Evolutionary conservation across 2,113 vertebrate genomes (phyloP), one percentile per base, ranked within the genome.

Genomic region (Pitta sordida): DNA sequence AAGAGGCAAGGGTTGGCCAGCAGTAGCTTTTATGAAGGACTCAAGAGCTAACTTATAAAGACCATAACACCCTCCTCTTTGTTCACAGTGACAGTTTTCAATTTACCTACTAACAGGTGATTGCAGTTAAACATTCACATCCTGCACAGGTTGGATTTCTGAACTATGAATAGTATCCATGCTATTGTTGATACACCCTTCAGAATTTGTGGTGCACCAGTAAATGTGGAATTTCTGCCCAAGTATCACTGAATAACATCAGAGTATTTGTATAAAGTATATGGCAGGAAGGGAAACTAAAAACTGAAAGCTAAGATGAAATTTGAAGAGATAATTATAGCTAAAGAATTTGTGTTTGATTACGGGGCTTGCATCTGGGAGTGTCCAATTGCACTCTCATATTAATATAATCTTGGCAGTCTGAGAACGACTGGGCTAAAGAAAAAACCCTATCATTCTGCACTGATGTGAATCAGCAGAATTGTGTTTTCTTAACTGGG

Each of bases 401-500:
- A 88, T 94, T 91, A 91, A 88, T 83, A 93, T 53, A 90, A 27
- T 86, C 90, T 83, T 83, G 71, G 71, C 82, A 83, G 78, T 88
- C 69, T 81, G 83, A 95, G 87, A 90, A 87, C 64, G 1, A 90
- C 67, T 67, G 79, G 69, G 76, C 83, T 74, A 68, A 83, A 93
- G 85, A 86, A 87, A 95, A 83, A 94, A 30, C n/a, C 11, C 92
- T 86, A 91, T 65, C 84, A 83, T 94, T 95, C 81, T 95, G 86
- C 68, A 92, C 71, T 95, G 85, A 91, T 96, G 95, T 96, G 97
- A 97, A 94, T 97, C 96, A 97, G 97, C 97, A 97, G 43, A 93
- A 96, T 88, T 87, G 69, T 89, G 71, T 93, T 90, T 87, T 96
- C 95, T 93, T 74, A 92, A 93, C 83, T 91, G 96, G 92, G 96